Evolutionary conservation across 1,140 invertebrate species (phyloP), one percentile per base, ranked within the genome.

Genomic region (Trachymyrmex cornetzi): DNA sequence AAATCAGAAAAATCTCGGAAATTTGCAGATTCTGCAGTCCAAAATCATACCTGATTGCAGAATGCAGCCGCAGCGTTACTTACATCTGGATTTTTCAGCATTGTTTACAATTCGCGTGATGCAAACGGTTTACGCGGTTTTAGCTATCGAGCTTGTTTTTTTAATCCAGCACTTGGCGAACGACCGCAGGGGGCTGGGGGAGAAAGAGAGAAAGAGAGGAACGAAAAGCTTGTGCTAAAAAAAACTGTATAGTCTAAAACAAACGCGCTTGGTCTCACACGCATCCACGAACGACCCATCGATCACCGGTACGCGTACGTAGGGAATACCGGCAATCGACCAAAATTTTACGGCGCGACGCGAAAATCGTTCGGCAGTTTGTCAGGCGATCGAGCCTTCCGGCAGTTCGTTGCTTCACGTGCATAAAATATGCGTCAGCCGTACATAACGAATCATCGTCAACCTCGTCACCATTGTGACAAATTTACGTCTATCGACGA

Each of bases 321-420:
- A 66, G 86, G 86, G 67, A 90, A 89, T 88, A 81, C 71, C 30
- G 44, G 79, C 85, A 82, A 91, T 90, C 89, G 90, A 59, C 79
- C 63, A 82, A 87, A 91, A 92, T 92, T 92, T 89, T 88, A 87
- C 89, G 89, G 71, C 79, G 86, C 84, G 90, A 90, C 90, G 92
- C 87, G 92, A 93, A 93, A 90, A 93, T 92, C 88, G 92, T 92
- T 91, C 89, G 85, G 90, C 92, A 92, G 90, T 90, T 93, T 93
- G 91, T 93, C 92, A 92, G 90, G 71, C 87, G 67, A 87, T 89
- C 91, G 92, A 89, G 85, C 77, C 91, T 91, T 91, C 85, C 89
- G 88, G 77, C 81, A 74, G 85, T 91, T 90, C 88, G 89, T 91
- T 80, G 80, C 82, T 67, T 90, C 88, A 75, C 80, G 86, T 86